Evolutionary conservation across 1,140 invertebrate species (phyloP).

Genomic region (Anagrus nilaparvatae): DNA sequence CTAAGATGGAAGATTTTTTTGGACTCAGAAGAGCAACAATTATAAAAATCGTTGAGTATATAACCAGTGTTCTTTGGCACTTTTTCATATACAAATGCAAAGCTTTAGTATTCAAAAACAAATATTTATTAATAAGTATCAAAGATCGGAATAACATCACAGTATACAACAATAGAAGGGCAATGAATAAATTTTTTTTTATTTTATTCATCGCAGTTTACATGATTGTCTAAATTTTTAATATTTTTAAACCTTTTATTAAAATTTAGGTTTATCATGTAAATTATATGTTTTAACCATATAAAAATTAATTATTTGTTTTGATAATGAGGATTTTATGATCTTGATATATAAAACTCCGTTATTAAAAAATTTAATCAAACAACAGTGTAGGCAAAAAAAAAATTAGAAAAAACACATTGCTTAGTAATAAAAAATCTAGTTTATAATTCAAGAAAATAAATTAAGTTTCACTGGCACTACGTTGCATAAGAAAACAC

Average conservation of each 20-base stretch:
- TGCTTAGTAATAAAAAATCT: no score
- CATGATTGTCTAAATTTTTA: conserved; percentile 27
- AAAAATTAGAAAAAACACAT: no score
- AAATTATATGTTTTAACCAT: no score
- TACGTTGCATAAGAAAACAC: conserved; percentile 18
- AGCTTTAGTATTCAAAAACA: conserved; percentile 3
- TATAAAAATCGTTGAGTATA: conserved; percentile 14
- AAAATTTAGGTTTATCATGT: no score
- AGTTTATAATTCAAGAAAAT: no score
- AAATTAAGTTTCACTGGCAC: conserved; percentile 30
- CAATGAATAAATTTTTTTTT: no score
- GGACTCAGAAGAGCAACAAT: conserved; percentile 13
- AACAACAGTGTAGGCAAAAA: no score
- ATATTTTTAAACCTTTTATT: conserved; percentile 27
- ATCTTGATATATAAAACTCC: no score
- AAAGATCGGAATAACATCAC: conserved; percentile 15
- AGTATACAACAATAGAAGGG: no score
- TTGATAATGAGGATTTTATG: no score
- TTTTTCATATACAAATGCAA: conserved; percentile 15
- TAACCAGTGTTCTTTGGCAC: conserved; percentile 20
- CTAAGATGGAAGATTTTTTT: conserved; percentile 8
- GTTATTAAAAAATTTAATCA: no score
- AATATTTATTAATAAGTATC: conserved; percentile 8
- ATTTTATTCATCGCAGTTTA: conserved; percentile 22
- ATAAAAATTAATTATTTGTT: no score